phyloP scores from a whole-genome alignment of 2,113 vertebrate species.

The Erythrolamprus reginae region DNA sequence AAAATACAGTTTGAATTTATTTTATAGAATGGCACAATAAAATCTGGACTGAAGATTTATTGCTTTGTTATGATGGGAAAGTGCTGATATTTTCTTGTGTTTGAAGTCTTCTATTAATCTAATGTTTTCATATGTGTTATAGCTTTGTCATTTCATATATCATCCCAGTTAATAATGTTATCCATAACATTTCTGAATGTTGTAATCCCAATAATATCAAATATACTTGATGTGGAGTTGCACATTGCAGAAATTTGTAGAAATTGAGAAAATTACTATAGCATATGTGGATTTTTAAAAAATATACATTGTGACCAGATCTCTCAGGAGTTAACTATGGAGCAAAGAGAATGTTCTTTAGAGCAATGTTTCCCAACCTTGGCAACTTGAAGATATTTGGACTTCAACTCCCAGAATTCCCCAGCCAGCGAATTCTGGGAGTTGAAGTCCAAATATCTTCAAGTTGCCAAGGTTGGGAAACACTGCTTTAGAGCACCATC shows the following conservation, averaged over 20 bases:
- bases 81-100: slow-evolving; percentile 26
- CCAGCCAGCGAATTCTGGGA: too few relatives aligned
- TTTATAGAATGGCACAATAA: slow-evolving; percentile 17
- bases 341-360: not conserved
- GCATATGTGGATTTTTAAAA: too few relatives aligned
- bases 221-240: not conserved
- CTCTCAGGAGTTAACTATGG: slow-evolving; percentile 11
- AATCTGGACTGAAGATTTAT: slow-evolving; percentile 23
- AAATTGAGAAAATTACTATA: slow-evolving; percentile 12
- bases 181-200: slow-evolving; percentile 11
- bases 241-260: not conserved
- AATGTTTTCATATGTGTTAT: not conserved
- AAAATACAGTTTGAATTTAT: not conserved
- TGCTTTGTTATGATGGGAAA: not conserved
- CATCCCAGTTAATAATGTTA: slow-evolving; percentile 19
- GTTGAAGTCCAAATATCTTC: too few relatives aligned
- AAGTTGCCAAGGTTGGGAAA: too few relatives aligned
- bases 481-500: too few relatives aligned
- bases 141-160: slow-evolving; percentile 13
- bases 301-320: not conserved
- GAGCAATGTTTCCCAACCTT: too few relatives aligned
- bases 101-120: not conserved
- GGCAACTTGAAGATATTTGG: too few relatives aligned
- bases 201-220: slow-evolving; percentile 4
- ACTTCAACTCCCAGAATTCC: too few relatives aligned